Evolutionary conservation across 64 coral and sea anemone genomes (phyloP).

Genomic region (Orbicella faveolata): DNA sequence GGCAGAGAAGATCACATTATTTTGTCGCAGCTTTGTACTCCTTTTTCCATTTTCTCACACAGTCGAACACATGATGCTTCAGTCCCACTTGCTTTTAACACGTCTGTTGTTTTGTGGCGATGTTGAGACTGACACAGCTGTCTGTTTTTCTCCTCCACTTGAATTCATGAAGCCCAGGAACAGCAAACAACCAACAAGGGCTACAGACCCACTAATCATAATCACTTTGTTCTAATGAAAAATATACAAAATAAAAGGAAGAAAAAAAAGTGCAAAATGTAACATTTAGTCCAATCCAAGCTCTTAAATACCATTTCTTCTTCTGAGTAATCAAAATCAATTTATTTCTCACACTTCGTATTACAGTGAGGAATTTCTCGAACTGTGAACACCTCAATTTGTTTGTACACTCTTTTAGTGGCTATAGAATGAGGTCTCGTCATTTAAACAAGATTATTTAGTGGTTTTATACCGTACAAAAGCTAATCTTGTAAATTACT

Average conservation of each 20-base stretch:
- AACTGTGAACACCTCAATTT: too few species aligned
- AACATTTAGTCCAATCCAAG: too few species aligned
- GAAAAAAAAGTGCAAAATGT: background rate
- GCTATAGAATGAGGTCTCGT: too few species aligned
- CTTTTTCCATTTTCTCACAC: background rate
- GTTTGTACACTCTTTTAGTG: too few species aligned
- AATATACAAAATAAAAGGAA: background rate
- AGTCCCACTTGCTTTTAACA: constrained; percentile 91
- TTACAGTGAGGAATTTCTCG: too few species aligned
- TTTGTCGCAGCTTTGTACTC: background rate
- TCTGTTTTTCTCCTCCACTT: constrained; percentile 35
- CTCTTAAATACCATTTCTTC: too few species aligned
- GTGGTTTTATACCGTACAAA: too few species aligned
- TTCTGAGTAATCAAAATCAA: too few species aligned
- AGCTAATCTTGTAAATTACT: too few species aligned
- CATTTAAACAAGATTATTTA: too few species aligned
- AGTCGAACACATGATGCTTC: background rate
- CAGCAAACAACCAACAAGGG: constrained; percentile 70
- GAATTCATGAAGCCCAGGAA: constrained; percentile 80
- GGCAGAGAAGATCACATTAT: too few species aligned
- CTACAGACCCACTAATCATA: constrained; percentile 72
- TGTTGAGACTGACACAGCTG: background rate
- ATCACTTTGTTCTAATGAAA: constrained; percentile 85
- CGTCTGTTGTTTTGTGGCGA: constrained; percentile 21
- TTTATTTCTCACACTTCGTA: too few species aligned